Percentiles rank a stretch among this genome's conserved stretches.
Evolutionary conservation across 2,113 vertebrate species (phyloP).

Genomic region (Regulus satrapa): DNA sequence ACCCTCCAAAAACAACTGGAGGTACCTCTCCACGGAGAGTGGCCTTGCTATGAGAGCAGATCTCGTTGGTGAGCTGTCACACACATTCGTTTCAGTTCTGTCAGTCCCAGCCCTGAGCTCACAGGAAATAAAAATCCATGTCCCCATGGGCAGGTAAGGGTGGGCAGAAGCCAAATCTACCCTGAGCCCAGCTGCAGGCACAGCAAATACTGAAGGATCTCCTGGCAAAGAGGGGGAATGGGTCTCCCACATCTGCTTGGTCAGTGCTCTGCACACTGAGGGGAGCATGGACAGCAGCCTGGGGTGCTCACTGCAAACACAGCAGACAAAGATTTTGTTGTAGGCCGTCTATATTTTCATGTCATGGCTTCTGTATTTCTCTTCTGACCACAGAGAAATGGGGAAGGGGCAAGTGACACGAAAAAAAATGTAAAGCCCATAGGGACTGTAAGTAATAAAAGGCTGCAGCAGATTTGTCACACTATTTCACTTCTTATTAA

Average conservation of each 20-base stretch:
- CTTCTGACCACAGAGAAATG: not conserved
- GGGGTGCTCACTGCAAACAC: not conserved
- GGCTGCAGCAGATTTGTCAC: slow-evolving; percentile 40
- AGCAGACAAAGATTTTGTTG: not conserved
- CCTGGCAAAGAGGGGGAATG: not conserved
- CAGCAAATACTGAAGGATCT: not conserved
- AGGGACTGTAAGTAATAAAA: slow-evolving; percentile 35
- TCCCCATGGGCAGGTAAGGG: not conserved
- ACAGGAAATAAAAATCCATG: not conserved
- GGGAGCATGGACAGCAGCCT: not conserved
- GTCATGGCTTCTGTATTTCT: not conserved
- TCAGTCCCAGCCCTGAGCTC: not conserved
- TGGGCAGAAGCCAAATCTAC: not conserved
- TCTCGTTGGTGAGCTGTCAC: not conserved
- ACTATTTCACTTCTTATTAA: slow-evolving; percentile 42
- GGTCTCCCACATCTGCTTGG: not conserved
- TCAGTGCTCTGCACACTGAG: not conserved
- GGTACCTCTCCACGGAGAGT: not conserved
- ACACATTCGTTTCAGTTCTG: not conserved
- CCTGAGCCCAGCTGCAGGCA: not conserved
- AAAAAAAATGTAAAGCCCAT: not conserved
- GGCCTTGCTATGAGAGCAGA: not conserved
- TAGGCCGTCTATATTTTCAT: not conserved
- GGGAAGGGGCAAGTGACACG: not conserved
- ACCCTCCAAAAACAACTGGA: not conserved